Evolutionary conservation across 2,113 vertebrate species (phyloP).

Genomic region (Gasterosteus nipponicus): DNA sequence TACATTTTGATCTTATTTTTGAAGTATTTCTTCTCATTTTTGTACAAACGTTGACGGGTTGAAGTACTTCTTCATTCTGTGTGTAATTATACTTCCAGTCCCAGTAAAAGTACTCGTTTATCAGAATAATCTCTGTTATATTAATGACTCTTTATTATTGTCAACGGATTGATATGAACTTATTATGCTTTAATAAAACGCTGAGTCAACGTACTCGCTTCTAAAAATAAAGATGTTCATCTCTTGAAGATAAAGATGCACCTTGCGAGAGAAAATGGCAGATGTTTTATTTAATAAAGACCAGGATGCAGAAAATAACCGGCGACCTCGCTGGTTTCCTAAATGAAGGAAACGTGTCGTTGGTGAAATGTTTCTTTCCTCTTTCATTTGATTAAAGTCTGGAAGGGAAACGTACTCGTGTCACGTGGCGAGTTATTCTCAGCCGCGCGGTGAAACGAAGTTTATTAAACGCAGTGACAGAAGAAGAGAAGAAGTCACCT

Average conservation of each 20-base stretch:
- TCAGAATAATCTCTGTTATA: too few relatives aligned
- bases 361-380: too few relatives aligned
- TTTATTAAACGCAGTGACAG: slow-evolving; percentile 55
- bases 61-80: neutral
- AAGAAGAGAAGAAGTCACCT: slow-evolving; percentile 22
- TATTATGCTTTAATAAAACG: neutral
- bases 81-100: neutral
- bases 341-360: too few relatives aligned
- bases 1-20: too few relatives aligned
- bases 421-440: slow-evolving; percentile 42
- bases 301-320: too few relatives aligned
- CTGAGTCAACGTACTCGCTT: neutral
- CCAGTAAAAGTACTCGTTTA: too few relatives aligned
- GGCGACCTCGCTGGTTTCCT: too few relatives aligned
- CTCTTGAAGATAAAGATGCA: neutral
- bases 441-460: slow-evolving; percentile 43
- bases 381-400: slow-evolving; percentile 50
- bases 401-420: slow-evolving; percentile 22
- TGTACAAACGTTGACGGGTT: neutral
- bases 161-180: too few relatives aligned
- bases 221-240: neutral
- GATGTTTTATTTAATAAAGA: too few relatives aligned
- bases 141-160: neutral
- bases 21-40: too few relatives aligned
- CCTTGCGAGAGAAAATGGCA: too few relatives aligned